Base-by-base conservation (phyloP, 2,888 invertebrate species). In the Lucinisca nassula region DNA sequence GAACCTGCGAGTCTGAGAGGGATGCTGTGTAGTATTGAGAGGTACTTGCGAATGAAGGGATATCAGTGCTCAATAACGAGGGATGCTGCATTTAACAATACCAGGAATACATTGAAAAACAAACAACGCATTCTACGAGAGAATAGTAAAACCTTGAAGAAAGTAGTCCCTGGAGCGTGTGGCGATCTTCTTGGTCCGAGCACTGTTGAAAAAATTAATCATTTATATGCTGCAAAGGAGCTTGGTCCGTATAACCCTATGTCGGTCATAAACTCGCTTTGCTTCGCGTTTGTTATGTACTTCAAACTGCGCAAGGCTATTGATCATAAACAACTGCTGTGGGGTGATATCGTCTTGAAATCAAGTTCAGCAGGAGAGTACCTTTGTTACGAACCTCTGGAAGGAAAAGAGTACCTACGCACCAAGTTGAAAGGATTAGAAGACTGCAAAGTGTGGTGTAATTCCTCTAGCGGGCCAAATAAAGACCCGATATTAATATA, bases 11-110 rank as follows among this genome's bases (percentile, higher is more conserved):
- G 94, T 77, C 82, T 95, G 27, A 84, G 95, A n/a, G 94, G 94
- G 0, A 95, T 95, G 93, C 87, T 95, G 61, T 94, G 94, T 35
- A 95, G 95, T 75, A 92, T 95, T 14, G 95, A 95, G 80, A 85
- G 95, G 8, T 93, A 93, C 58, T 88, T 95, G 10, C 90, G 93
- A 61, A 88, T 92, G 35, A 93, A 92, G 72, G 90, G 92, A 73
- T 95, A 94, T 76, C 93, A 92, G 0, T 76, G 88, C 8, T 95
- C 95, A 0, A 84, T 95, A 6, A 95, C 94, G 3, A 92, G 94
- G 73, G 94, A 94, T 78, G 85, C 79, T 40, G 90, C 87, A 35
- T 95, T 95, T 79, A 80, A 92, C 0, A 93, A 92, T 76, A 95
- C 94, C 72, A 88, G 95, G 77, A 92, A 93, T 76, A 92, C 93